Percentiles rank a stretch among this genome's conserved stretches.
Conservation (phyloP, 2,888 invertebrate species). For the Chrysodeixis includens region DNA sequence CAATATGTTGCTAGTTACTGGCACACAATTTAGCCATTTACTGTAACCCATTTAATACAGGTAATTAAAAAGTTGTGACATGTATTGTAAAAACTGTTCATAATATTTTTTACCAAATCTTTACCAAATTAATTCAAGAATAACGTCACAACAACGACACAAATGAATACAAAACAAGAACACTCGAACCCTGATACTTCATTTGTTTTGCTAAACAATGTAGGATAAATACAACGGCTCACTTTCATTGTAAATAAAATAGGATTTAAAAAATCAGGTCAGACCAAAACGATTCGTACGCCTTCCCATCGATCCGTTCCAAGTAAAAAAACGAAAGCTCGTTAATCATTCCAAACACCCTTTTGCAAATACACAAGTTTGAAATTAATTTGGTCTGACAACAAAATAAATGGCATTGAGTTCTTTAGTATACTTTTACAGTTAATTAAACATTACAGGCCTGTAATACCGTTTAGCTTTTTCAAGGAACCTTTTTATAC, state of each 20-base stretch:
- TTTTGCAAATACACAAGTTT: conserved; percentile 57
- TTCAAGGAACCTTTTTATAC: background rate
- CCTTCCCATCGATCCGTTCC: conserved; percentile 55
- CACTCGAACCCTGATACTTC: background rate
- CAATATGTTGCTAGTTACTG: too few relatives aligned
- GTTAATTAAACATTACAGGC: conserved; percentile 19
- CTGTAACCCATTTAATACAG: too few relatives aligned
- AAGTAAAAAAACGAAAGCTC: conserved; percentile 56
- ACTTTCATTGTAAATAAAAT: background rate
- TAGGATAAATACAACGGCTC: background rate
- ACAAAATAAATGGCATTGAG: conserved; percentile 41
- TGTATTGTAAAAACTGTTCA: too few relatives aligned
- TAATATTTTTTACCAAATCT: too few relatives aligned
- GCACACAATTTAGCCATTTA: too few relatives aligned
- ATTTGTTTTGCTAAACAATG: background rate
- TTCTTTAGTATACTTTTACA: conserved; percentile 28
- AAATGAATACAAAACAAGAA: too few relatives aligned
- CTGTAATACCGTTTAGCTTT: background rate
- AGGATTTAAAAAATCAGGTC: conserved; percentile 24
- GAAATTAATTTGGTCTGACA: conserved; percentile 57
- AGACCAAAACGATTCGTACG: conserved; percentile 9
- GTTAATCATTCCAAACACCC: conserved; percentile 65
- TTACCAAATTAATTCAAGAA: too few relatives aligned
- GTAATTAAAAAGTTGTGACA: too few relatives aligned
- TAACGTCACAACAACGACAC: too few relatives aligned